Base-by-base conservation (phyloP, 2,113 vertebrate genomes). In the Neogale vison region DNA sequence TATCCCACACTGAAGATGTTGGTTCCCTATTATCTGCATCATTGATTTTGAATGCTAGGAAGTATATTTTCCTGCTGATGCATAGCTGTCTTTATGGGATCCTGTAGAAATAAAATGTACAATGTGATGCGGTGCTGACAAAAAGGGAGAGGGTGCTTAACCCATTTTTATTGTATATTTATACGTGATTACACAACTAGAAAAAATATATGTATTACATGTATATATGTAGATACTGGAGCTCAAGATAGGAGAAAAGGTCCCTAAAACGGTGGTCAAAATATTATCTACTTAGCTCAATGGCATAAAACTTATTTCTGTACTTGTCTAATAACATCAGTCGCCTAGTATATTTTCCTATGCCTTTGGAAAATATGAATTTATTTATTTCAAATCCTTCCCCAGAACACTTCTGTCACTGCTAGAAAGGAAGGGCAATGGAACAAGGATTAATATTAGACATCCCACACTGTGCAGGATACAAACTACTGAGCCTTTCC, bases 41-140 rank as follows among this genome's bases (percentile, higher is more conserved):
- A 97, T 93, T 98, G 98, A 95, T 67, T 99, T 98, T 96, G 95
- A 98, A 81, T 93, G 88, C 93, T 93, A 96, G 81, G 74, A 98
- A 98, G 80, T 96, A 63, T 88, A 95, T 97, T 98, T 98, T 98
- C 96, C 92, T 98, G 90, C 55, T 95, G 87, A 97, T 96, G 83
- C 24, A 61, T 97, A 95, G 94, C 85, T 95, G 57, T 96, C 80
- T 96, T 97, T 97, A 98, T 93, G 76, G 96, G 85, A 97, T 96
- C n/a, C 80, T 92, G 63, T 89, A 97, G 93, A 98, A 98, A 97
- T 34, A 15, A 98, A 98, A 97, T 12, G 36, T 77, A 77, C 96
- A 97, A 0, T 6, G 57, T 96, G 96, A 97, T 50, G 42, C 13
- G 7, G 1, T 87, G 55, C 61, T 96, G 94, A 95, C 29, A 96